These are phyloP conservation scores for Hydroisotoma schaefferi DNA, from an alignment of 2,888 invertebrate genomes.

Conservation along the genomic window DNA sequence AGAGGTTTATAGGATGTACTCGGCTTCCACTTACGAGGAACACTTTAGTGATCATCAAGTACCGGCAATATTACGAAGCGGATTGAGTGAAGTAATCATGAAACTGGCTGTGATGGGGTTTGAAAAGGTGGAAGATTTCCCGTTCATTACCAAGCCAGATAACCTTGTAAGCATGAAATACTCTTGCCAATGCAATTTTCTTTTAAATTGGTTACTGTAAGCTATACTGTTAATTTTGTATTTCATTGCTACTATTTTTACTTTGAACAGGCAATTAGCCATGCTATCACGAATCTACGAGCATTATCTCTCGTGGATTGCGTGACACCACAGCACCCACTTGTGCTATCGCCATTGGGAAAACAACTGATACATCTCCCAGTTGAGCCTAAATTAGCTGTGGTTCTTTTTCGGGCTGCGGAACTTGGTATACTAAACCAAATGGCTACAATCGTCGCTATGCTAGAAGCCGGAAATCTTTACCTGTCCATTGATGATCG, in stretches of 20 bases:
- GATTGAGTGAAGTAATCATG: constrained; percentile 65
- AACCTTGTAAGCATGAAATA: constrained; percentile 18
- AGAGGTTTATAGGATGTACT: constrained; percentile 81
- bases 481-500: neutral
- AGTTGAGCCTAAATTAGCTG: constrained; percentile 82
- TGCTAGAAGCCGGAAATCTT: constrained; percentile 16
- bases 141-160: constrained; percentile 85
- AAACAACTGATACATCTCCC: constrained; percentile 70
- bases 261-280: neutral
- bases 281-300: neutral
- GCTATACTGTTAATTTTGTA: too few species aligned
- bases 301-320: neutral
- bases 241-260: neutral
- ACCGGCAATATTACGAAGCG: constrained; percentile 82
- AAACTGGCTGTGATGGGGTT: constrained; percentile 76
- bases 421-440: constrained; percentile 61
- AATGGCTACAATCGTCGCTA: constrained; percentile 28
- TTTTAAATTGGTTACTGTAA: neutral
- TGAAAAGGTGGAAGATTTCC: constrained; percentile 71
- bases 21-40: constrained; percentile 69
- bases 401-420: constrained; percentile 72
- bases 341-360: constrained; percentile 14
- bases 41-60: constrained; percentile 60
- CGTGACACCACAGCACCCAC: constrained; percentile 9
- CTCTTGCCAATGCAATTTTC: neutral